A percentile compares a stretch with the other conserved stretches of the same genome.
Evolutionary conservation across 2,797 vertebrate species (phyloP).

Genomic region (Manis pentadactyla): DNA sequence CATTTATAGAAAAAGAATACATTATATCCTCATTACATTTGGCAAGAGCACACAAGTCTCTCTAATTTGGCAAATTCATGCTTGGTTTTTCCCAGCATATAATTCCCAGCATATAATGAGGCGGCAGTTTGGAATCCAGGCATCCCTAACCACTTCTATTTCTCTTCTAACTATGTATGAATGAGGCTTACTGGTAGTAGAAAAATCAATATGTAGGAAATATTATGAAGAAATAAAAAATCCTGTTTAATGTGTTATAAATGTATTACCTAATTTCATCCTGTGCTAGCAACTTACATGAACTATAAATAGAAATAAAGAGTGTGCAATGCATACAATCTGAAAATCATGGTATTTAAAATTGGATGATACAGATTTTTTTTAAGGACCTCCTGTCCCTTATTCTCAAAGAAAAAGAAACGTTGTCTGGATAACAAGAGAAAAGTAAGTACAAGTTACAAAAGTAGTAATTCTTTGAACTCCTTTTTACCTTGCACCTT

Average conservation of each 20-base stretch:
- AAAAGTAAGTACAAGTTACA: conserved; percentile 40
- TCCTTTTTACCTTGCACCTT: conserved; percentile 57
- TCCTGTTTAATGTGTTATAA: conserved; percentile 47
- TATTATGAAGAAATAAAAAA: conserved; percentile 64
- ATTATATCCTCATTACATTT: not conserved
- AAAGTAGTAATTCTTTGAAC: not conserved
- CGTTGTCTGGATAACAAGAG: not conserved
- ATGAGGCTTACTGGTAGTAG: not conserved
- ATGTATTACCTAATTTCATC: not conserved
- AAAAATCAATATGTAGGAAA: conserved; percentile 49
- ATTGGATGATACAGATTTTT: conserved; percentile 48
- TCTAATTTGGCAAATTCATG: conserved; percentile 9
- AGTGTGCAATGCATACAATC: conserved; percentile 4
- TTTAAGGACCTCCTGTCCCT: not conserved
- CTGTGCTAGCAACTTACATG: not conserved
- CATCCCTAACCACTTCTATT: not conserved
- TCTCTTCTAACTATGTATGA: not conserved
- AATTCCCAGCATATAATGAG: not conserved
- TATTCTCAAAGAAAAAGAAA: conserved; percentile 63
- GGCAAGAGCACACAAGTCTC: not conserved
- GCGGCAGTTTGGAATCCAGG: not conserved
- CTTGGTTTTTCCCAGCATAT: too few species aligned
- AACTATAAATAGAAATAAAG: conserved; percentile 44
- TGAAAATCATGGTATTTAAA: conserved; percentile 28
- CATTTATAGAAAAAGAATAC: conserved; percentile 40